Percentiles rank a stretch among this genome's conserved stretches.
Evolutionary conservation across 2,888 invertebrate species (phyloP).

Genomic region (Erynnis tages): DNA sequence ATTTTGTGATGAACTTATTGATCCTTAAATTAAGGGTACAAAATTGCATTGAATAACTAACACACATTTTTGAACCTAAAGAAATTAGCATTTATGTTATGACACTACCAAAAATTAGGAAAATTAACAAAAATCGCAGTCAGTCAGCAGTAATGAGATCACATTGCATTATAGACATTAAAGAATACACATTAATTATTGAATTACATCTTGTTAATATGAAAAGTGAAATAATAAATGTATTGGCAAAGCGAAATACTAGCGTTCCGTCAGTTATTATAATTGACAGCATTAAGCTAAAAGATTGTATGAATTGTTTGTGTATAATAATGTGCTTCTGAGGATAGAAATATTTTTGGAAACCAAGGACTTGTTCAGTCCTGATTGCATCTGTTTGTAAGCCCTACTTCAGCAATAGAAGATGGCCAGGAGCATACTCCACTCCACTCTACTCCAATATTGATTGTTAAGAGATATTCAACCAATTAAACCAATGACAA

Average conservation of each 20-base stretch:
- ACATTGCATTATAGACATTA: constrained; percentile 41
- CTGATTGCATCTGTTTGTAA: too few relatives aligned
- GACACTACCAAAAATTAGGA: constrained; percentile 34
- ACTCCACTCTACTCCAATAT: too few relatives aligned
- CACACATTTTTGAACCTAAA: constrained; percentile 30
- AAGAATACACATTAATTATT: constrained; percentile 34
- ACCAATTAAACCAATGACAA: too few relatives aligned
- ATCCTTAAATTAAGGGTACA: constrained; percentile 32
- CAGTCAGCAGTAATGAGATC: constrained; percentile 68
- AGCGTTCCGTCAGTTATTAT: constrained; percentile 6
- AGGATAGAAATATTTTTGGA: too few relatives aligned
- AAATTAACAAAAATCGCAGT: constrained; percentile 38
- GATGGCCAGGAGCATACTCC: too few relatives aligned
- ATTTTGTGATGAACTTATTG: constrained; percentile 49
- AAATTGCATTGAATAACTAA: constrained; percentile 40
- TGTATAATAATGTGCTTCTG: too few relatives aligned
- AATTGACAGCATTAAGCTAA: too few relatives aligned
- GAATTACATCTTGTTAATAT: constrained; percentile 32
- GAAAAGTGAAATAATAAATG: constrained; percentile 5
- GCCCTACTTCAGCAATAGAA: too few relatives aligned
- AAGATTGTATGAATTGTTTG: too few relatives aligned
- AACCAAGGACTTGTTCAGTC: too few relatives aligned
- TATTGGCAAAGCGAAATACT: constrained; percentile 4
- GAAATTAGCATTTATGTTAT: constrained; percentile 28
- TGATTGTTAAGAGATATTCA: too few relatives aligned